Evolutionary conservation across 2,888 invertebrate species (phyloP).

Genomic region (Priocnemis perturbator): DNA sequence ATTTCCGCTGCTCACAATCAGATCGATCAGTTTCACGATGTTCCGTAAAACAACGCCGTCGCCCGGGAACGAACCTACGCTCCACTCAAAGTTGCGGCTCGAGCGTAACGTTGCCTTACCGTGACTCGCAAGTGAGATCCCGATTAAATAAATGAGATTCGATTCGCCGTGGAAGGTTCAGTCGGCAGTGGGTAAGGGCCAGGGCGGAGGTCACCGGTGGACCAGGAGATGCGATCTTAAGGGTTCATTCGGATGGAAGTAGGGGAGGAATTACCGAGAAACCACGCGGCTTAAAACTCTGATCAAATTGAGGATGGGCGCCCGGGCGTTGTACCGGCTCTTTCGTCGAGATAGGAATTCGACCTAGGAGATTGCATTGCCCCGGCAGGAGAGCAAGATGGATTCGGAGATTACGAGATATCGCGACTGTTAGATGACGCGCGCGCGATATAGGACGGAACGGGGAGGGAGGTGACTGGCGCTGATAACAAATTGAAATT

Average conservation of each 20-base stretch:
- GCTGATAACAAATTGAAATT: conserved; percentile 27
- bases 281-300: conserved; percentile 50
- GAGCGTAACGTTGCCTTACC: too few species aligned
- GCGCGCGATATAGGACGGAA: too few species aligned
- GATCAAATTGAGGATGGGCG: conserved; percentile 46
- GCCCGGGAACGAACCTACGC: too few species aligned
- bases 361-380: conserved; percentile 40
- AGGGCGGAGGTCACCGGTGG: conserved; percentile 32
- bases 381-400: conserved; percentile 34
- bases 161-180: conserved; percentile 16
- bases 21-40: too few species aligned
- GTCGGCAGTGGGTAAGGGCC: conserved; percentile 37
- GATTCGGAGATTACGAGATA: conserved; percentile 39
- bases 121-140: too few species aligned
- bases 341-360: conserved; percentile 43
- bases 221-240: conserved; percentile 43
- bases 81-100: too few species aligned
- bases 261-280: conserved; percentile 47
- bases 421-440: conserved; percentile 31
- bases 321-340: neutral
- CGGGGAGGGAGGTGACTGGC: too few species aligned
- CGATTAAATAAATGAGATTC: conserved; percentile 44
- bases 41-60: too few species aligned
- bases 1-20: too few species aligned
- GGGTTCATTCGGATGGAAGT: conserved; percentile 45